These are phyloP conservation scores for Phymatocera aterrima DNA, from an alignment of 2,888 invertebrate genomes.

Conservation along the genomic window DNA sequence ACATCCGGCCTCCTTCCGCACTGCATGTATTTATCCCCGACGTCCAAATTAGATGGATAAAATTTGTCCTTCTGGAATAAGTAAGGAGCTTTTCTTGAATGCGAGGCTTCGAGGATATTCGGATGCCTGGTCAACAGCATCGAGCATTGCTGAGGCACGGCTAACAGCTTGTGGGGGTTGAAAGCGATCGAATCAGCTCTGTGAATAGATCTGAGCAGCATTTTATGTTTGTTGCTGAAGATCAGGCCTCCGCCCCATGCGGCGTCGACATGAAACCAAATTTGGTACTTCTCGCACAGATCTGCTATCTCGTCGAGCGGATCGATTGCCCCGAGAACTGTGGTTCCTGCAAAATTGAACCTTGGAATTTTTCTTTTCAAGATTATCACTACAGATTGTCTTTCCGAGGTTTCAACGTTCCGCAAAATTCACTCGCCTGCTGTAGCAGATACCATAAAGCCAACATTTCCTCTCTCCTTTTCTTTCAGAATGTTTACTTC, in stretches of 20 bases:
- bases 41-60: conserved; percentile 76
- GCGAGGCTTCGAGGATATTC: conserved; percentile 73
- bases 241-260: conserved; percentile 80
- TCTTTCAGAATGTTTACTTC: conserved; percentile 55
- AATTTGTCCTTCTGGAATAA: conserved; percentile 78
- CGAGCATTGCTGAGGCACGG: conserved; percentile 79
- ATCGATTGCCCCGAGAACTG: conserved; percentile 79
- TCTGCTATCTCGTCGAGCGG: conserved; percentile 76
- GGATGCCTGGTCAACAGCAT: conserved; percentile 74
- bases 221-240: conserved; percentile 76
- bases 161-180: conserved; percentile 81
- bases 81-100: conserved; percentile 76
- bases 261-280: conserved; percentile 80
- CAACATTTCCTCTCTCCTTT: conserved; percentile 48
- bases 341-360: conserved; percentile 73
- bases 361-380: too few relatives aligned
- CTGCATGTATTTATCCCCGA: conserved; percentile 81
- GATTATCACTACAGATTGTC: too few relatives aligned
- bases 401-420: too few relatives aligned
- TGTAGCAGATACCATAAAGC: conserved; percentile 52
- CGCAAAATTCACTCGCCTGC: conserved; percentile 53
- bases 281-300: conserved; percentile 75
- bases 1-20: conserved; percentile 84
- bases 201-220: conserved; percentile 76
- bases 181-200: conserved; percentile 79